phyloP scores from a whole-genome alignment of 2,888 invertebrate genomes.

The Noctua janthina region DNA sequence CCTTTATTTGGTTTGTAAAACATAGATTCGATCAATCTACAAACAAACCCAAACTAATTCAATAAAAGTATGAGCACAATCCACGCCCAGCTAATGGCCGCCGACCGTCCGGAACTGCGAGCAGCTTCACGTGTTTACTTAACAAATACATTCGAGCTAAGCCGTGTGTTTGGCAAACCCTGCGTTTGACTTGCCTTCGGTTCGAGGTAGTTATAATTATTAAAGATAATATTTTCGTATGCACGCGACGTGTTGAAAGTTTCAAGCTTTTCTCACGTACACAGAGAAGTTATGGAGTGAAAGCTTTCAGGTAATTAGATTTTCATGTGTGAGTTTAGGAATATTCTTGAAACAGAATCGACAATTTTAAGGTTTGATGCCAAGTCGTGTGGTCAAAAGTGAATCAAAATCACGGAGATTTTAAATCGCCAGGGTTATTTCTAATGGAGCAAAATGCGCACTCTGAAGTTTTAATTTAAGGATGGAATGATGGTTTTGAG shows the following conservation, averaged over 20 bases:
- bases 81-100: conserved; percentile 14
- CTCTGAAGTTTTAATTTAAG: neutral
- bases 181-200: neutral
- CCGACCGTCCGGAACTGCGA: conserved; percentile 26
- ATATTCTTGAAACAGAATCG: neutral
- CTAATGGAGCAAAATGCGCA: neutral
- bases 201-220: conserved; percentile 15
- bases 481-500: neutral
- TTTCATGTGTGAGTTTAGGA: neutral
- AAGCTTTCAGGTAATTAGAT: conserved; percentile 10
- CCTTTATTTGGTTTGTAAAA: neutral
- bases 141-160: conserved; percentile 40
- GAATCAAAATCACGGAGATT: neutral
- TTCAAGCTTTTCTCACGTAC: conserved; percentile 17
- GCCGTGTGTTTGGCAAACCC: conserved; percentile 31
- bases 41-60: conserved; percentile 7
- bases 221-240: conserved; percentile 30
- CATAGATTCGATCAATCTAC: neutral
- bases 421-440: neutral
- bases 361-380: neutral
- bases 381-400: neutral
- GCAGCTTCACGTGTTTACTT: conserved; percentile 34
- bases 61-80: conserved; percentile 29
- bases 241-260: conserved; percentile 10
- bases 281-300: neutral